These are phyloP conservation scores for Dasypogon diadema DNA, from an alignment of 2,888 invertebrate genomes.

Conservation along the genomic window DNA sequence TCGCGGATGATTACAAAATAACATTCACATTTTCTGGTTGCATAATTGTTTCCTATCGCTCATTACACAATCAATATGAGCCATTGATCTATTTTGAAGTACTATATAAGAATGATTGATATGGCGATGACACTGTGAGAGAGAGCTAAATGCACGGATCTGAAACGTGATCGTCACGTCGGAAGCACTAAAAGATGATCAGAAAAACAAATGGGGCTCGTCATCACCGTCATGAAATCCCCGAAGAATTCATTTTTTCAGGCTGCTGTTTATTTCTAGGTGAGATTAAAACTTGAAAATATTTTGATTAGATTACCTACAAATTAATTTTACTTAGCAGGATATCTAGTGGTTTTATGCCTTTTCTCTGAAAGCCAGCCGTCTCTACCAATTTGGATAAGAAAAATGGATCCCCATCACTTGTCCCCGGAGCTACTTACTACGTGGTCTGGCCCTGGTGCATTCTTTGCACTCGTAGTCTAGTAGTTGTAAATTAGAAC, in stretches of 20 bases:
- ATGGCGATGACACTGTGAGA: background rate
- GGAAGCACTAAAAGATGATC: background rate
- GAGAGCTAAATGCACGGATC: background rate
- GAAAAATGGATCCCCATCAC: constrained; percentile 17
- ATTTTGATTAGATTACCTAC: constrained; percentile 33
- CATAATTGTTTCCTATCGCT: no score
- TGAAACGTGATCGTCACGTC: constrained; percentile 11
- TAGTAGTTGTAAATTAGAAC: no score
- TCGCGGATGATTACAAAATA: no score
- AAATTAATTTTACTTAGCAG: constrained; percentile 33
- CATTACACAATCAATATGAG: background rate
- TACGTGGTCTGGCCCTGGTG: no score
- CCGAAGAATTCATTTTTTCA: constrained; percentile 7
- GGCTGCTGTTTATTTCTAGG: no score
- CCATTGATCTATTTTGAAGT: no score
- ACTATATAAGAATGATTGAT: no score
- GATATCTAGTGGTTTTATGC: constrained; percentile 30
- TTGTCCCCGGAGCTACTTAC: no score
- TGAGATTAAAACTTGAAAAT: no score
- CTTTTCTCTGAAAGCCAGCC: constrained; percentile 36
- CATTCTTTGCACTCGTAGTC: no score
- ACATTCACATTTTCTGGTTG: no score
- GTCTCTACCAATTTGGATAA: constrained; percentile 1
- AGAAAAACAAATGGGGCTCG: background rate
- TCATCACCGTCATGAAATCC: constrained; percentile 6